These are phyloP conservation scores for Eulemur coronatus DNA, from an alignment of 2,797 vertebrate species.

Conservation along the genomic window DNA sequence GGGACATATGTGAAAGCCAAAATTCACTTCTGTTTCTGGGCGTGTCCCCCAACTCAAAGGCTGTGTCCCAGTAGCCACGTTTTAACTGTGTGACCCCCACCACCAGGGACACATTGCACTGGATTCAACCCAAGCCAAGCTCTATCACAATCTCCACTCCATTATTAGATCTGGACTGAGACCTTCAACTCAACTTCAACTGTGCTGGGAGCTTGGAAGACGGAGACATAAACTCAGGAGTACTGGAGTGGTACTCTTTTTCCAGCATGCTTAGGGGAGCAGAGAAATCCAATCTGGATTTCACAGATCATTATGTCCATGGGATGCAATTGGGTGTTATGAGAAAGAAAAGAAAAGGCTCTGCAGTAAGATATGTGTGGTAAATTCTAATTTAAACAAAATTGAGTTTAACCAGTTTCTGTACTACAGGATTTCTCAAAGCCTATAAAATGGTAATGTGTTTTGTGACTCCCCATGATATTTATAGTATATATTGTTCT, in stretches of 20 bases:
- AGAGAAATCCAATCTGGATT: slow-evolving; percentile 46
- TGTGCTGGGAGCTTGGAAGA: neutral
- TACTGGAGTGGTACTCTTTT: neutral
- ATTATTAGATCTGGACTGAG: neutral
- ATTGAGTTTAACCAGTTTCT: neutral
- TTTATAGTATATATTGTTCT: neutral
- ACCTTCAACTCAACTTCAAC: neutral
- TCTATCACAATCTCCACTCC: neutral
- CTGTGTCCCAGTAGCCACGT: neutral
- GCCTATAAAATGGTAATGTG: neutral
- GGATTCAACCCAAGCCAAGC: neutral
- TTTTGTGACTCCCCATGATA: neutral
- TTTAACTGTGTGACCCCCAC: neutral
- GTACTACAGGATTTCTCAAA: neutral
- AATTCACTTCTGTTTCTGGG: neutral
- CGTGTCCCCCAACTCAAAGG: neutral
- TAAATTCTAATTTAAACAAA: slow-evolving; percentile 54
- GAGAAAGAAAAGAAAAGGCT: neutral
- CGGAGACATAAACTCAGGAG: neutral
- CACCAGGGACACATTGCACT: neutral
- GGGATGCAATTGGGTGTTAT: neutral
- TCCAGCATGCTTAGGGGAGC: neutral
- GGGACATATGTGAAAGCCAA: neutral
- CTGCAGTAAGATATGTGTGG: neutral
- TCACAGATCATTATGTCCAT: slow-evolving; percentile 32